A percentile compares a stretch with the other conserved stretches of the same genome.
phyloP scores from a whole-genome alignment of 2,113 vertebrate species.

The Rhipidura dahli region DNA sequence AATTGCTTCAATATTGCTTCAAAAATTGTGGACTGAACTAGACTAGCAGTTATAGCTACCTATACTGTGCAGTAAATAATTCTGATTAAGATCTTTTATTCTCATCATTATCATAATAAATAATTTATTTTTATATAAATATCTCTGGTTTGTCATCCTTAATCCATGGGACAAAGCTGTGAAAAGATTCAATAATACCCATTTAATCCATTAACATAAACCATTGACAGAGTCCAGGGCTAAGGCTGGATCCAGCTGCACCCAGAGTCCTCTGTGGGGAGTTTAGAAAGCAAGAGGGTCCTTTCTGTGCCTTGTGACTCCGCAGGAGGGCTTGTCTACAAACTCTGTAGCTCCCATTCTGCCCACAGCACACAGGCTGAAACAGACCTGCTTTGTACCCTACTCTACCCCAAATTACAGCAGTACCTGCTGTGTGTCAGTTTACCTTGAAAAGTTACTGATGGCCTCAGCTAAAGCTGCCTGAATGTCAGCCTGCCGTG shows the following conservation, averaged over 20 bases:
- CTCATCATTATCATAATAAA: not conserved
- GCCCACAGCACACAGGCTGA: not conserved
- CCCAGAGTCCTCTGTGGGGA: not conserved
- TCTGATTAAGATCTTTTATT: not conserved
- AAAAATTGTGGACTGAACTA: not conserved
- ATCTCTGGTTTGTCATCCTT: not conserved
- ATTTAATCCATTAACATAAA: not conserved
- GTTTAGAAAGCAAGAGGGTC: not conserved
- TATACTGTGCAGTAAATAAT: not conserved
- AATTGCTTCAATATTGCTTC: not conserved
- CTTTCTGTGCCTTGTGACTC: not conserved
- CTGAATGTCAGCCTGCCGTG: not conserved
- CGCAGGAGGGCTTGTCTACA: fast-evolving
- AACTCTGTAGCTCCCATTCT: not conserved
- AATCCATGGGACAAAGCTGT: not conserved
- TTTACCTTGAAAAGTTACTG: not conserved
- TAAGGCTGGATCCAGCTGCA: not conserved
- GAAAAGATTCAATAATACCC: not conserved
- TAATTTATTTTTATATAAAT: not conserved
- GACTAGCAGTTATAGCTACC: not conserved
- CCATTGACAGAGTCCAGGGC: fast-evolving
- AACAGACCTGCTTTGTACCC: not conserved
- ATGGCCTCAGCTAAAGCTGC: not conserved
- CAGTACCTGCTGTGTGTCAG: not conserved
- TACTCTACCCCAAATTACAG: not conserved